Evolutionary conservation across 2,797 vertebrate genomes (phyloP).

Genomic region (Tolypeutes matacus): DNA sequence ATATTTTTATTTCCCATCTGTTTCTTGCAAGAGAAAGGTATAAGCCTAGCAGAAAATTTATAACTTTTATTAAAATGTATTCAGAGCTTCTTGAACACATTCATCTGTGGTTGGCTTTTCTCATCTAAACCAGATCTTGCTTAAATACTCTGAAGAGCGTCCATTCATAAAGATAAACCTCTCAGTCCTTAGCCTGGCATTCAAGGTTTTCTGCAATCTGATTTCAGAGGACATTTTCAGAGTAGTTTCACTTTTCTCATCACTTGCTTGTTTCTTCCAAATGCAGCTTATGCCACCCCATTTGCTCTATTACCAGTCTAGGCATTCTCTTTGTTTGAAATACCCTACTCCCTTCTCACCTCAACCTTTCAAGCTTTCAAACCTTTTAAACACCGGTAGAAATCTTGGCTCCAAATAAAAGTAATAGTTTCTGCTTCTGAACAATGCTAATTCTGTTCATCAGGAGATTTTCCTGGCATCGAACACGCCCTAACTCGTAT

Average conservation of each 20-base stretch:
- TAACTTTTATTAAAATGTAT: background rate
- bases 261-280: background rate
- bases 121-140: background rate
- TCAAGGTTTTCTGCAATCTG: background rate
- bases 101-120: background rate
- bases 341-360: too few species aligned
- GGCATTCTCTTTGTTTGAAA: background rate
- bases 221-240: background rate
- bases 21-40: background rate
- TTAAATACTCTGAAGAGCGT: background rate
- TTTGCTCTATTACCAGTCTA: background rate
- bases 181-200: background rate
- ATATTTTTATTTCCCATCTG: background rate
- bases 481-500: too few species aligned
- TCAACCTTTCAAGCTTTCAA: background rate
- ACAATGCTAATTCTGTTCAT: too few species aligned
- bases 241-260: background rate
- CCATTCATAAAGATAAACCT: background rate
- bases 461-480: background rate
- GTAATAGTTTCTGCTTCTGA: background rate
- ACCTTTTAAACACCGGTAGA: accelerated
- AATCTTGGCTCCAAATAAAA: too few species aligned
- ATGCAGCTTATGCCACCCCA: background rate
- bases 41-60: background rate
- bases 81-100: background rate